phyloP scores from a whole-genome alignment of 2,888 invertebrate species.

The Aspidiotus rigidus region DNA sequence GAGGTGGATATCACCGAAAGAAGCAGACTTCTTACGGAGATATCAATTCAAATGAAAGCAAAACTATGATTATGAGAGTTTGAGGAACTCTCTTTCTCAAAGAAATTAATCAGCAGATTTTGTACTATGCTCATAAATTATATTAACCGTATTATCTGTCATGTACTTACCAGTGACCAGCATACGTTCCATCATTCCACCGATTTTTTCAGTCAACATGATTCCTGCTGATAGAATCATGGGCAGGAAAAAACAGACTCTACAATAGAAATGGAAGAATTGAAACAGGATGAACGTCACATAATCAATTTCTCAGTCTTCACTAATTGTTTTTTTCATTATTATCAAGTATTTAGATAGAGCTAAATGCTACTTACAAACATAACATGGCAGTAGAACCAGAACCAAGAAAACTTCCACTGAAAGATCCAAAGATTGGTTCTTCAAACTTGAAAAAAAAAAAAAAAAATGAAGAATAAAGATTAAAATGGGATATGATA shows the following conservation, averaged over 20 bases:
- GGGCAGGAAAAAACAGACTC: conserved; percentile 40
- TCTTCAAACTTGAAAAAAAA: not conserved
- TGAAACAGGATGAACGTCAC: not conserved
- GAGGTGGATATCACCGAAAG: no score
- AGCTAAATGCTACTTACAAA: conserved; percentile 50
- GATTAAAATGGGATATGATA: no score
- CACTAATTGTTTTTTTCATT: not conserved
- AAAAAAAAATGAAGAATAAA: not conserved
- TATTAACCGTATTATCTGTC: not conserved
- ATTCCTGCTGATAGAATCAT: conserved; percentile 40
- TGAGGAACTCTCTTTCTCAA: no score
- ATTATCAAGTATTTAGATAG: not conserved
- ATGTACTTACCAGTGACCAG: conserved; percentile 39
- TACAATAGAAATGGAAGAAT: conserved; percentile 24
- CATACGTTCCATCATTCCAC: conserved; percentile 40
- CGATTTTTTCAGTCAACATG: conserved; percentile 40
- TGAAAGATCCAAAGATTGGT: conserved; percentile 48
- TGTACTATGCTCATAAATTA: no score
- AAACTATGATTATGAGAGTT: no score
- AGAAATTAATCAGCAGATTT: no score
- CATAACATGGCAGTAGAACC: conserved; percentile 77
- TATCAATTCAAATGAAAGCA: no score
- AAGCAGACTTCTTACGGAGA: no score
- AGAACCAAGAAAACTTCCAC: conserved; percentile 64
- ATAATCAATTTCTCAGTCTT: no score